A percentile compares a stretch with the other conserved stretches of the same genome.
Conservation (phyloP, 2,113 vertebrate species). For the Ameiurus melas region DNA sequence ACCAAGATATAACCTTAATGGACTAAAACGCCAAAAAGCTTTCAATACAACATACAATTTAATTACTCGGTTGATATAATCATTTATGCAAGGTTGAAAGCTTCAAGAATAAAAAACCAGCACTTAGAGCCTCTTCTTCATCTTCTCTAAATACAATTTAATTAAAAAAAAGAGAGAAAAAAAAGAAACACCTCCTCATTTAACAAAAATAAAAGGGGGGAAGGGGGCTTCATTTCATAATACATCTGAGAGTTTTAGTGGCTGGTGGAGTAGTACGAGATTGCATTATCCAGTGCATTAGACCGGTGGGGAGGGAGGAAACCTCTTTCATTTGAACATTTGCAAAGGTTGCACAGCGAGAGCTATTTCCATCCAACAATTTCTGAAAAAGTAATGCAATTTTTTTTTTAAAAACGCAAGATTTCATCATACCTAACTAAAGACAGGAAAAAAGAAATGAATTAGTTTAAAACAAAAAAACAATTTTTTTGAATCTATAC, state of each 20-base stretch:
- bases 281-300: neutral
- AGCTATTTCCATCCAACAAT: neutral
- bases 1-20: neutral
- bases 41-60: slow-evolving; percentile 24
- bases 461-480: neutral
- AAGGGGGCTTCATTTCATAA: neutral
- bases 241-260: neutral
- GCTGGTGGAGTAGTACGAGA: neutral
- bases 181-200: neutral
- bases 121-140: neutral
- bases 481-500: neutral
- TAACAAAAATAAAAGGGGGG: neutral
- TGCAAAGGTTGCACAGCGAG: neutral
- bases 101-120: neutral
- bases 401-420: neutral
- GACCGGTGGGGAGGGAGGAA: neutral
- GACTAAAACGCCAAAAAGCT: neutral
- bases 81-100: slow-evolving; percentile 3
- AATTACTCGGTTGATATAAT: neutral
- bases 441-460: neutral
- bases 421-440: neutral
- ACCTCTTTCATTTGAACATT: too few species aligned
- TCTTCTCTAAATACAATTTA: slow-evolving; percentile 1
- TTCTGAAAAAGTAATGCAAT: neutral
- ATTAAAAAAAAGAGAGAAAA: neutral